Evolutionary conservation across 53 echinoderm and acorn worm species (phyloP).

Genomic region (Mesocentrotus franciscanus): DNA sequence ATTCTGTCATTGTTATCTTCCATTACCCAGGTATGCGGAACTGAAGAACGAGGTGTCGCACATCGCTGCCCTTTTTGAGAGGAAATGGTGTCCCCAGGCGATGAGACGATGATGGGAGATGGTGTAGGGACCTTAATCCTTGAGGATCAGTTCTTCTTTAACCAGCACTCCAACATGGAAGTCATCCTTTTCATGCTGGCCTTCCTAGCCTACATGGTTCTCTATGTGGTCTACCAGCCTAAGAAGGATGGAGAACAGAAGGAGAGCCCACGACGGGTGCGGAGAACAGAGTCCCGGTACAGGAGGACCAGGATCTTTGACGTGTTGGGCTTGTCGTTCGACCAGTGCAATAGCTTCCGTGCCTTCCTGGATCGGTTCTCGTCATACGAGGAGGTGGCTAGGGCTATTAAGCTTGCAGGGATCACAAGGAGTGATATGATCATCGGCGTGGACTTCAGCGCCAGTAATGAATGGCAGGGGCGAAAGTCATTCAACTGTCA

Average conservation of each 20-base stretch:
- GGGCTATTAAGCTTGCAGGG: slow-evolving; percentile 94
- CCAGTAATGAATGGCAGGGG: slow-evolving; percentile 99
- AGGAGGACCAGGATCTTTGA: slow-evolving; percentile 85
- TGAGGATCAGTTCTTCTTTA: slow-evolving; percentile 36
- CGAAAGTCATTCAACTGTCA: slow-evolving; percentile 73
- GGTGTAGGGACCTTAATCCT: slow-evolving; percentile 29
- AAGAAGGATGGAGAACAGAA: slow-evolving; percentile 68
- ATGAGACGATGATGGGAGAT: slow-evolving; percentile 40
- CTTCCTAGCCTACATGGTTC: slow-evolving; percentile 77
- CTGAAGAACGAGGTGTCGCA: background rate
- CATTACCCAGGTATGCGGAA: slow-evolving; percentile 9
- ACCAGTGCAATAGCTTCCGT: slow-evolving; percentile 88
- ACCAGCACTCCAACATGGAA: slow-evolving; percentile 73
- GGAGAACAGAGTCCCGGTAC: slow-evolving; percentile 77
- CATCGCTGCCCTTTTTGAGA: background rate
- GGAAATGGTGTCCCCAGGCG: slow-evolving; percentile 28
- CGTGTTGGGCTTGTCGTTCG: slow-evolving; percentile 81
- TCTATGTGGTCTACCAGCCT: slow-evolving; percentile 83
- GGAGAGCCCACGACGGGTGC: slow-evolving; percentile 46
- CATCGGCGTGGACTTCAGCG: slow-evolving; percentile 94
- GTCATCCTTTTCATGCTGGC: slow-evolving; percentile 80
- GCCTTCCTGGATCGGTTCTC: slow-evolving; percentile 91
- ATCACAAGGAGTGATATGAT: slow-evolving; percentile 88
- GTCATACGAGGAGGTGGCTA: slow-evolving; percentile 84
- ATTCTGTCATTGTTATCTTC: background rate